phyloP scores from a whole-genome alignment of 2,797 vertebrate species.

The Ptychobarbus kaznakovi region DNA sequence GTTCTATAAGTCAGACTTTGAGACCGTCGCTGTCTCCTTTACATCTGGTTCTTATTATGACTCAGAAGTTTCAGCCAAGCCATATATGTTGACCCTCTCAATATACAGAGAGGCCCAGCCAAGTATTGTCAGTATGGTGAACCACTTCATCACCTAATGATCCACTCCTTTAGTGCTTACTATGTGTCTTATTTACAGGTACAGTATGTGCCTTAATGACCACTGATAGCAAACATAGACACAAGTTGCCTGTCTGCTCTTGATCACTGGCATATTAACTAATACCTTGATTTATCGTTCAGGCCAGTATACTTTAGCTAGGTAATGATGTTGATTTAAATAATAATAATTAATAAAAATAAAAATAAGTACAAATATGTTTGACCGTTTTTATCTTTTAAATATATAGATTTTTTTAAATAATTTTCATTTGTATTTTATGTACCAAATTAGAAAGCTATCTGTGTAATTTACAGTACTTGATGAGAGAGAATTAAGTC shows the following conservation, averaged over 20 bases:
- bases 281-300: neutral
- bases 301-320: neutral
- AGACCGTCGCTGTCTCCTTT: slow-evolving; percentile 70
- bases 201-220: neutral
- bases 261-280: neutral
- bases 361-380: no score
- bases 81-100: slow-evolving; percentile 70
- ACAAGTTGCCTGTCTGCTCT: neutral
- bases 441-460: no score
- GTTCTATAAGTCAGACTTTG: slow-evolving; percentile 61
- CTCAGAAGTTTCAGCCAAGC: slow-evolving; percentile 75
- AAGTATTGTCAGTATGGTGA: neutral
- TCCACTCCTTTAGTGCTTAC: neutral
- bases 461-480: no score
- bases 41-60: slow-evolving; percentile 80
- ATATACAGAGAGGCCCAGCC: neutral
- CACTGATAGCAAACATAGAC: neutral
- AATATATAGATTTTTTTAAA: no score
- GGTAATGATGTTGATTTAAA: neutral
- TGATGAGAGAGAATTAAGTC: no score
- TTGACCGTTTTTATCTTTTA: no score
- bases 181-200: neutral
- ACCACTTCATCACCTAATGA: slow-evolving; percentile 11
- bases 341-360: neutral
- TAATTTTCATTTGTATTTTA: no score